Evolutionary conservation across 2,888 invertebrate species (phyloP), one percentile per base, ranked within the genome.

Genomic region (Papilio protenor): DNA sequence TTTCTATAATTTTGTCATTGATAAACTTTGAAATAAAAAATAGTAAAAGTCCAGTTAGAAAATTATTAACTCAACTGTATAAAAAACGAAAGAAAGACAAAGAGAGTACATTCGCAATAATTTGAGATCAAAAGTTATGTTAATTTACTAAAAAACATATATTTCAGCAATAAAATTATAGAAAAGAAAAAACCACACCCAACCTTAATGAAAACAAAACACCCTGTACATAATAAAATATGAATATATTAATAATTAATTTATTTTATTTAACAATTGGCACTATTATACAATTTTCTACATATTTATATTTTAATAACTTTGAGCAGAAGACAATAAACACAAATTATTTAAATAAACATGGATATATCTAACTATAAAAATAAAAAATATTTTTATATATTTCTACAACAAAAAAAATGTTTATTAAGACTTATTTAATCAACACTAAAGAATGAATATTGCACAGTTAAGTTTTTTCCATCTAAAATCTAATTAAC

Each of bases 321-420:
- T n/a, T 75, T 75, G 75, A 75, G 75, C 75, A 66, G 12, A 49
- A 27, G 75, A 75, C 75, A 75, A 52, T 23, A 73, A 57, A 52
- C 23, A 55, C n/a, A 40, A 33, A 33, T 61, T 45, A 18, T 16
- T 23, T 47, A 23, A 72, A 57, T 57, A 57, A 23, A 57, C 27
- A 33, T 59, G 21, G 23, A 57, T 52, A 72, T 33, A 23, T 11
- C 11, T 11, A 71, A 16, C 71, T 14, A 21, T 2, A 21, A n/a
- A 40, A 40, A 69, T 69, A 69, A n/a, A 40, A 33, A 45, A 40
- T 45, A 16, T 16, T 33, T n/a, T 18, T 18, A 55, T n/a, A 23
- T 1, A 23, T 23, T 59, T 1, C 11, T 59, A 59, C 21, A 59
- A 59, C 6, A 12, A 49, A 57, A 49, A 57, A 57, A 57, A 57